Evolutionary conservation across 23 tunicate species (phyloP).

Genomic region (Phallusia fumigata): DNA sequence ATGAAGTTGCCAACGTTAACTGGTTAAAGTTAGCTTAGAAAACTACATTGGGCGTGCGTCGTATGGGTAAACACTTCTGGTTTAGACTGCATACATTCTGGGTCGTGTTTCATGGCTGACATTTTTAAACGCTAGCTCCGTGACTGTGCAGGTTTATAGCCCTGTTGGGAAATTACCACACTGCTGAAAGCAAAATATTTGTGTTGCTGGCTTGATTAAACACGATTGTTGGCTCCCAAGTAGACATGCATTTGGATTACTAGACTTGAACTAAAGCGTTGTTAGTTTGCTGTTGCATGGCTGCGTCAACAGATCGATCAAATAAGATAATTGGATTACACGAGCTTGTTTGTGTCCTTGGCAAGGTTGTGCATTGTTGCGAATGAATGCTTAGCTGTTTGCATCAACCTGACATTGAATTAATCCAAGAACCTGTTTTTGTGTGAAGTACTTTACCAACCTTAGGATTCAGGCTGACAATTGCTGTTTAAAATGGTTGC

Average conservation of each 20-base stretch:
- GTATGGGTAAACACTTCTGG: no score
- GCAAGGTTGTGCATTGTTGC: not conserved
- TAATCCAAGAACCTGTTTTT: no score
- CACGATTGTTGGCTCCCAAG: not conserved
- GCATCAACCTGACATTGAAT: not conserved
- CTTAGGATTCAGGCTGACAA: no score
- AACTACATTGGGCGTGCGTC: no score
- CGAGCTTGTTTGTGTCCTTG: not conserved
- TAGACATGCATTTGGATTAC: no score
- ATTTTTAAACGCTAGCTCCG: not conserved
- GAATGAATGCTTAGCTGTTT: not conserved
- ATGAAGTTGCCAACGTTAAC: no score
- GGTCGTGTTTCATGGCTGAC: not conserved
- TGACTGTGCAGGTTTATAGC: not conserved
- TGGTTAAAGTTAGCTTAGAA: no score
- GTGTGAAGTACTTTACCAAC: no score
- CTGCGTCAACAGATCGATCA: not conserved
- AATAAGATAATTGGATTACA: not conserved
- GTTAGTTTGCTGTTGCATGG: not conserved
- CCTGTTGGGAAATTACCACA: not conserved
- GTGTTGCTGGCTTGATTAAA: not conserved
- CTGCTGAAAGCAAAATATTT: not conserved
- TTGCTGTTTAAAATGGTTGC: conserved; percentile 11
- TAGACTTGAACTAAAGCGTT: not conserved
- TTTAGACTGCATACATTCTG: not conserved